These are phyloP conservation scores for Casuarius casuarius DNA, from an alignment of 2,113 vertebrate genomes.

Conservation along the genomic window DNA sequence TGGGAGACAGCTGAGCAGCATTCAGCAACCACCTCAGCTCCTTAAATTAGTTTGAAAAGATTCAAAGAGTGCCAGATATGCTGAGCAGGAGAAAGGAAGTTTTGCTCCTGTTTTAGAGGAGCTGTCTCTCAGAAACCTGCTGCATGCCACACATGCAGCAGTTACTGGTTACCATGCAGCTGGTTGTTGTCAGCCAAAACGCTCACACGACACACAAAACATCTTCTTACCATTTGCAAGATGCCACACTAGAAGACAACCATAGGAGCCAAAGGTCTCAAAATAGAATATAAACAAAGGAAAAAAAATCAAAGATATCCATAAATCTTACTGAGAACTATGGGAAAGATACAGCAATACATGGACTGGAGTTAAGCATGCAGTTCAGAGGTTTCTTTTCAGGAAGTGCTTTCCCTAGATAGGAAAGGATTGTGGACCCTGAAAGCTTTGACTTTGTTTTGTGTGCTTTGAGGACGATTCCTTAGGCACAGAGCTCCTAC, in stretches of 20 bases:
- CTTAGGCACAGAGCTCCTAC: neutral
- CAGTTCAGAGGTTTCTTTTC: neutral
- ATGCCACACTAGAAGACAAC: neutral
- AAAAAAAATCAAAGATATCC: neutral
- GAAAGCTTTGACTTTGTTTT: neutral
- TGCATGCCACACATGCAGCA: neutral
- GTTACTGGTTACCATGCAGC: no score
- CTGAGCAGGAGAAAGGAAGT: neutral
- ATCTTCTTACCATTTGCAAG: neutral
- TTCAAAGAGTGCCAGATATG: neutral
- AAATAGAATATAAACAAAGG: neutral
- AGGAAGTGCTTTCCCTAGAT: neutral
- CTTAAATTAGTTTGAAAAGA: neutral
- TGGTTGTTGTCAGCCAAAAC: neutral
- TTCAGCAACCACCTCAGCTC: no score
- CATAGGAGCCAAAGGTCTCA: neutral
- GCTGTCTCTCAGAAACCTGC: neutral
- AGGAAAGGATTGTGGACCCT: neutral
- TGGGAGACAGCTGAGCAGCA: no score
- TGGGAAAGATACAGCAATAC: neutral
- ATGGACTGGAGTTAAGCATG: neutral
- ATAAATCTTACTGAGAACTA: neutral
- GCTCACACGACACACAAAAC: neutral
- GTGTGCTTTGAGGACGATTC: neutral
- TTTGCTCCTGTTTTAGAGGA: rapidly evolving